These are phyloP conservation scores for Actinemys pallida DNA, from an alignment of 2,113 vertebrate genomes.

Conservation along the genomic window DNA sequence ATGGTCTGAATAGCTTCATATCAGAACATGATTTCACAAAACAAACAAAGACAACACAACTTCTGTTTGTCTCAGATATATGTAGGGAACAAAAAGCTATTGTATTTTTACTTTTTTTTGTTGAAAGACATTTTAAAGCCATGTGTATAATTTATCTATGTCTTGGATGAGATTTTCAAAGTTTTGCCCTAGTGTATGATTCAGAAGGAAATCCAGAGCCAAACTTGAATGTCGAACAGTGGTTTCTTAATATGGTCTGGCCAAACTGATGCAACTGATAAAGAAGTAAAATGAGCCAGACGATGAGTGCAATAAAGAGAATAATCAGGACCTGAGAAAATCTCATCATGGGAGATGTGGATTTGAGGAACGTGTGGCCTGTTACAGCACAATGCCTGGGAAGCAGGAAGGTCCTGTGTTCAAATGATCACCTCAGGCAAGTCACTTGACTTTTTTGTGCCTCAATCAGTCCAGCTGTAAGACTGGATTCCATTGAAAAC, in stretches of 20 bases:
- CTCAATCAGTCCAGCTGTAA: constrained; percentile 78
- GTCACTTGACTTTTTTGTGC: constrained; percentile 73
- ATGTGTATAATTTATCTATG: constrained; percentile 53
- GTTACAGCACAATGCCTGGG: constrained; percentile 48
- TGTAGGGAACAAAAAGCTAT: constrained; percentile 14
- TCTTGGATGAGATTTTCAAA: constrained; percentile 55
- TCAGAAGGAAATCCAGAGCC: constrained; percentile 56
- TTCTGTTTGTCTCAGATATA: constrained; percentile 55
- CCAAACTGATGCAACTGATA: not conserved
- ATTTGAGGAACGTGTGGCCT: constrained; percentile 35
- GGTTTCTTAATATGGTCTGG: constrained; percentile 47
- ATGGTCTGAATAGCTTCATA: not conserved
- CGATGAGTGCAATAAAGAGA: constrained; percentile 30
- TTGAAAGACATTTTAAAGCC: constrained; percentile 61
- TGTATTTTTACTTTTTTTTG: constrained; percentile 37
- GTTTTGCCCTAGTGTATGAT: constrained; percentile 53
- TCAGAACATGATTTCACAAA: constrained; percentile 54
- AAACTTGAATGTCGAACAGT: constrained; percentile 52
- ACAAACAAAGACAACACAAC: constrained; percentile 37
- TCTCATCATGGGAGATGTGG: constrained; percentile 44
- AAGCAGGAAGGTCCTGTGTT: constrained; percentile 68
- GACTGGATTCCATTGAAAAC: constrained; percentile 75
- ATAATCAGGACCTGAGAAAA: constrained; percentile 22
- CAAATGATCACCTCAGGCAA: constrained; percentile 67
- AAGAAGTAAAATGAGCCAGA: constrained; percentile 32